These are phyloP conservation scores for Anoura caudifer DNA, from an alignment of 2,113 vertebrate species.

Conservation along the genomic window DNA sequence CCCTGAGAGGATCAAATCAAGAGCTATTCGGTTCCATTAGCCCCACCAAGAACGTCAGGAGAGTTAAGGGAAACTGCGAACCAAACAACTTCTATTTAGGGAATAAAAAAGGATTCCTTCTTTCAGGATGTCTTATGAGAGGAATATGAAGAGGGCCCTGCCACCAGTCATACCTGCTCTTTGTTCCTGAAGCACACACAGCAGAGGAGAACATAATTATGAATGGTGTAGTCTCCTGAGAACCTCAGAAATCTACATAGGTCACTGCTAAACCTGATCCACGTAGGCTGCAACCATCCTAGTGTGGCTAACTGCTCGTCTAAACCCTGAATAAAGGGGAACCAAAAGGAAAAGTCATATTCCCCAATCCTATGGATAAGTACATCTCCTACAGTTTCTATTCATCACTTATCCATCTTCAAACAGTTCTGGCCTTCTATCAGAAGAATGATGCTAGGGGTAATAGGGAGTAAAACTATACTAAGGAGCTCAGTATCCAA, in stretches of 20 bases:
- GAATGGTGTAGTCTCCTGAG: not conserved
- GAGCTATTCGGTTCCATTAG: not conserved
- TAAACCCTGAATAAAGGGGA: constrained; percentile 8
- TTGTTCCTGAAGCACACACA: not conserved
- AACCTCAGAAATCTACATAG: not conserved
- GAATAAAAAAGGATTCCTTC: not conserved
- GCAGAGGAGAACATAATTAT: not conserved
- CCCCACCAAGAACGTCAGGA: not conserved
- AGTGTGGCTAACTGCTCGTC: not conserved
- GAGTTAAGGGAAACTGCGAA: not conserved
- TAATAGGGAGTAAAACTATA: not conserved
- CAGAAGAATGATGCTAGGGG: not conserved
- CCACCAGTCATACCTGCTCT: not conserved
- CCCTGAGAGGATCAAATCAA: constrained; percentile 3
- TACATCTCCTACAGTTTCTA: not conserved
- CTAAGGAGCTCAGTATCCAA: not conserved
- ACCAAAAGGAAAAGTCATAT: not conserved
- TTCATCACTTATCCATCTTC: not conserved
- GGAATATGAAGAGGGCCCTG: not conserved
- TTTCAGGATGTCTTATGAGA: not conserved
- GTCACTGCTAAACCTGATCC: not conserved
- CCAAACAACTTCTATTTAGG: constrained; percentile 1
- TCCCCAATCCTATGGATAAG: not conserved
- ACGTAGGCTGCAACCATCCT: not conserved
- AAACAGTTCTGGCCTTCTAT: constrained; percentile 27